phyloP scores from a whole-genome alignment of 2,797 vertebrate species.

The Macropodus opercularis region DNA sequence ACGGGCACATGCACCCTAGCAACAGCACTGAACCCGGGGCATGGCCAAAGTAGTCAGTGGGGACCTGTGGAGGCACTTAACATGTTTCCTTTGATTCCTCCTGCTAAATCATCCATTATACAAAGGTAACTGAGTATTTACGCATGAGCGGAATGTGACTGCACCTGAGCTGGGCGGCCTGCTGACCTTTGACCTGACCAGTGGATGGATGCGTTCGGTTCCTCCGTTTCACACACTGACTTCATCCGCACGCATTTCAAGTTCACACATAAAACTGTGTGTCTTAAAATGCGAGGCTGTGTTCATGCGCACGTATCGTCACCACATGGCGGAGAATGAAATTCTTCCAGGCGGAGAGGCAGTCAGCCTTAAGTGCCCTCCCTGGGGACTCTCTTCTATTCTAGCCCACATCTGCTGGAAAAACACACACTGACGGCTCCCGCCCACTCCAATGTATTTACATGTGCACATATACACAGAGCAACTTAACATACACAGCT shows the following conservation, averaged over 20 bases:
- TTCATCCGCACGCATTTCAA: not conserved
- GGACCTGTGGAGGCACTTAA: not conserved
- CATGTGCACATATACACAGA: slow-evolving; percentile 5
- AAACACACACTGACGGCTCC: slow-evolving; percentile 25
- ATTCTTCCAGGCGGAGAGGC: slow-evolving; percentile 8
- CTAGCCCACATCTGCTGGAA: slow-evolving; percentile 18
- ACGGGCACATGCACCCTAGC: slow-evolving; percentile 49
- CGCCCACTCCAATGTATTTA: slow-evolving; percentile 7
- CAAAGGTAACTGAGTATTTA: slow-evolving; percentile 3
- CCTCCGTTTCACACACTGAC: not conserved
- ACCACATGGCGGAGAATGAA: not conserved
- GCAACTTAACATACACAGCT: not conserved
- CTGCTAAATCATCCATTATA: not conserved
- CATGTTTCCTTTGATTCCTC: not conserved
- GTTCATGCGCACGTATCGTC: not conserved
- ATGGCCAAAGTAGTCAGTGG: slow-evolving; percentile 21
- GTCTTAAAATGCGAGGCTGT: not conserved
- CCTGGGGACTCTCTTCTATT: slow-evolving; percentile 21
- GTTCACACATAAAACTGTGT: not conserved
- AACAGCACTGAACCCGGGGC: slow-evolving; percentile 36
- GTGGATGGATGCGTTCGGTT: slow-evolving; percentile 10
- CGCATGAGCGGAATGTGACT: slow-evolving; percentile 7
- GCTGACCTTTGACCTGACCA: slow-evolving; percentile 18
- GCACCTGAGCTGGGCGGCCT: slow-evolving; percentile 1
- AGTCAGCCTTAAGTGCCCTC: slow-evolving; percentile 15